Evolutionary conservation across 2,888 invertebrate genomes (phyloP), one percentile per base, ranked within the genome.

Genomic region (Pherbina coryleti): DNA sequence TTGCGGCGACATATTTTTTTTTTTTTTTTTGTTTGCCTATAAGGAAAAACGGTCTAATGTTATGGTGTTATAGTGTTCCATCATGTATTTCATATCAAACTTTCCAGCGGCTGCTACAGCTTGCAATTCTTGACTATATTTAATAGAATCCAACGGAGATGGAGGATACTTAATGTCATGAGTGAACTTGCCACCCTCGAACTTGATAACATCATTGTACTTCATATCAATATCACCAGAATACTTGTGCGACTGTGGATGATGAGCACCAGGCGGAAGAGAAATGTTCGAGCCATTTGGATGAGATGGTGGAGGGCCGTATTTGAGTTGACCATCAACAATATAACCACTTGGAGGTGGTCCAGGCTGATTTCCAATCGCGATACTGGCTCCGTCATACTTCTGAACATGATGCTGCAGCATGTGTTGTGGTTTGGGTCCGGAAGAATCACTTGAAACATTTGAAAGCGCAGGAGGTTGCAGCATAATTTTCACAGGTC

Each of bases 121-220:
- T 66, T 88, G 88, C 83, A 89, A 87, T 76, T 89, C 89, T 77
- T 89, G 89, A 49, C 86, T 86, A 74, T 89, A 89, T 75, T 89
- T 89, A 34, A 89, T 83, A 3, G 87, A 83, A 71, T 89, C 90
- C 66, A 88, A 80, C 1, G 84, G 84, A 5, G 89, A 87, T 11
- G 88, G 86, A 22, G 86, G 92, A 91, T 84, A 92, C 85, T 91
- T 93, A 90, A 90, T 84, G 71, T 90, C 90, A 72, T 87, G 87
- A n/a, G 83, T 74, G 78, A 88, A 89, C 79, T 89, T 89, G 67
- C 83, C 84, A 53, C 82, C 80, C 77, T 86, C 86, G 76, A 87
- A 89, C 82, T 89, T 89, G 64, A 88, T 85, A 44, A 86, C 83
- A 44, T 88, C 88, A 80, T 84, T 86, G 83, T 87, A 90, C 82